These are phyloP conservation scores for Astyanax mexicanus DNA, from an alignment of 2,797 vertebrate species.

Conservation along the genomic window DNA sequence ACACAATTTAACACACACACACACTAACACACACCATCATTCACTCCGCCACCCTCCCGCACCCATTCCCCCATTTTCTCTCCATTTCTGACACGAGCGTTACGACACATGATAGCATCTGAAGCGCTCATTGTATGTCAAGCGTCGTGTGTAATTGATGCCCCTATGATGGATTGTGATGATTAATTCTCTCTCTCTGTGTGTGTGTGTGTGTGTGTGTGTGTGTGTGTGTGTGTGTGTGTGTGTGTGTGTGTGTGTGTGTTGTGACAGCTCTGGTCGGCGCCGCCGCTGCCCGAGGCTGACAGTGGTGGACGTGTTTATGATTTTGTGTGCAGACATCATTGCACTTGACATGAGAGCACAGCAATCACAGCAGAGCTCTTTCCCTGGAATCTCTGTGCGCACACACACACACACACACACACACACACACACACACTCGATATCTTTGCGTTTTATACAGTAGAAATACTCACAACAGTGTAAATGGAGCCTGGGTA, in stretches of 20 bases:
- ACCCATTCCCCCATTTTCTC: neutral
- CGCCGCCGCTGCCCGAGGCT: neutral
- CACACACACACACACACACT: no score
- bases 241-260: neutral
- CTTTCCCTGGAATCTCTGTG: neutral
- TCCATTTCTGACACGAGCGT: constrained; percentile 20
- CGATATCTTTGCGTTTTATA: no score
- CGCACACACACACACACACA: constrained; percentile 10
- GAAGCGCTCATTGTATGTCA: constrained; percentile 4
- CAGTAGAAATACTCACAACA: neutral
- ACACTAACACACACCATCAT: constrained; percentile 47
- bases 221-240: no score
- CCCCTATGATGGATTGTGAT: neutral
- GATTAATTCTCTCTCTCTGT: constrained; percentile 14
- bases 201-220: neutral
- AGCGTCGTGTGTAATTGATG: constrained; percentile 8
- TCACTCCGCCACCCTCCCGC: constrained; percentile 30
- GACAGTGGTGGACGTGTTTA: constrained; percentile 21
- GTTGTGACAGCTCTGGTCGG: neutral
- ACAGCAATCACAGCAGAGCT: constrained; percentile 22
- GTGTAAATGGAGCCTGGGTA: constrained; percentile 17
- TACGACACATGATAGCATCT: constrained; percentile 9
- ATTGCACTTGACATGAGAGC: constrained; percentile 17
- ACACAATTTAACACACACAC: no score
- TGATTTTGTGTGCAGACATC: constrained; percentile 14